Conservation (phyloP, 2,113 vertebrate species). For the Hystrix cristata region DNA sequence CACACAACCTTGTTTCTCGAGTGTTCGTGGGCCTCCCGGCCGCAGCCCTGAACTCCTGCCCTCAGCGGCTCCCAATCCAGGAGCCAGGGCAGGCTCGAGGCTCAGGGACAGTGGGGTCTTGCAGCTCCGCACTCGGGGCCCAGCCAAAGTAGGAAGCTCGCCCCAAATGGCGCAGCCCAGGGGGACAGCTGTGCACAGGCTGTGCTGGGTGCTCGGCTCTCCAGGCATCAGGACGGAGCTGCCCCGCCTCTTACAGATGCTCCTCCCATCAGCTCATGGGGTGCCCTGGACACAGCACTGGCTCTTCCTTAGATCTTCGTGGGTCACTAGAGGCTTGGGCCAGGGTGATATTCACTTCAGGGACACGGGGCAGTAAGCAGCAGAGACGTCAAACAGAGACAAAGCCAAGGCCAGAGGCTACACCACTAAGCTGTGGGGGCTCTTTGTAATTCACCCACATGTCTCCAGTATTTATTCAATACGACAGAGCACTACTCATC, state of each 20-base stretch:
- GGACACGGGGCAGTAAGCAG: neutral
- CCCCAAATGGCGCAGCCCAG: neutral
- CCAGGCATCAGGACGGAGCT: no score
- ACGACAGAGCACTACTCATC: neutral
- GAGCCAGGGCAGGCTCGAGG: neutral
- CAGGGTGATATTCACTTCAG: neutral
- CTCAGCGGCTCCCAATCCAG: neutral
- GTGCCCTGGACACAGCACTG: no score
- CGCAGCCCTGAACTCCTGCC: no score
- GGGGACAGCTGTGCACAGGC: no score
- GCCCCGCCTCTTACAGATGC: no score
- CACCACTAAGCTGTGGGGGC: fast-evolving
- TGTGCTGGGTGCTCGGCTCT: no score
- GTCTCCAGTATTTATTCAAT: neutral
- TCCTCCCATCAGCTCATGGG: no score
- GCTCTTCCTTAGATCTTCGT: neutral
- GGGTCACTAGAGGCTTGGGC: neutral
- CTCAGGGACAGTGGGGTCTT: no score
- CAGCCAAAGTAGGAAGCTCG: neutral
- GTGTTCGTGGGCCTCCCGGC: no score
- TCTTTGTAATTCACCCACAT: neutral
- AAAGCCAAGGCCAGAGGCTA: neutral
- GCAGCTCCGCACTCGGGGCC: neutral
- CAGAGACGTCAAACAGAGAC: neutral
- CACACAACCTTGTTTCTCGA: no score